Evolutionary conservation across 2,888 invertebrate species (phyloP), one percentile per base, ranked within the genome.

Genomic region (Lapara coniferarum): DNA sequence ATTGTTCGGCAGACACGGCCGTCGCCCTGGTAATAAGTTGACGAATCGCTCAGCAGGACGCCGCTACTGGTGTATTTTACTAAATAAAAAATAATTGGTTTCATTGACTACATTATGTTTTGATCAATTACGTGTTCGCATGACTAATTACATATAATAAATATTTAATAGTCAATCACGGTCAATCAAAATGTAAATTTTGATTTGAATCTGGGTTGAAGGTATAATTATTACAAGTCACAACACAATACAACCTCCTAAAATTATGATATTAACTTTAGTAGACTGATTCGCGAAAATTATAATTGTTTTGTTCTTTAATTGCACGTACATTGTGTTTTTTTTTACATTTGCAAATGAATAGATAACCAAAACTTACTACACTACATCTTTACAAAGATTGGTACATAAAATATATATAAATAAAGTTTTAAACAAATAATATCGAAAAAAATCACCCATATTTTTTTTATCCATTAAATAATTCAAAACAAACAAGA

Each of bases 1-100:
- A 80, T 80, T 81, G 81, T 80, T 76, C 72, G 77, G 73, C 71
- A 66, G 80, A 81, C 81, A 83, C 74, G 82, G 82, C 72, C 77
- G 58, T 10, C 66, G 66, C 70, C 73, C 73, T 75, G 46, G 74
- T 73, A 74, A 73, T 67, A 70, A 75, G 68, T 75, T 75, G 75
- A 75, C 68, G 73, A 72, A 78, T 77, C 69, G 73, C 76, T 71
- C 71, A 71, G 72, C 74, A 69, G 69, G 70, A 66, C 46, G 71
- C 71, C 63, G 75, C 77, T 80, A 77, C 79, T 72, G 63, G 46
- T 74, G 71, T 69, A 49, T 69, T 70, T 70, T 51, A 52, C 14
- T 58, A 73, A 68, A 70, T 67, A 57, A 55, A 66, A 51, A 53
- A 59, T 5, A 1, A 49, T 63, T 63, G 16, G 46, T 44, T 59